Conservation (phyloP, 2,888 invertebrate genomes). For the Athetis lepigone region DNA sequence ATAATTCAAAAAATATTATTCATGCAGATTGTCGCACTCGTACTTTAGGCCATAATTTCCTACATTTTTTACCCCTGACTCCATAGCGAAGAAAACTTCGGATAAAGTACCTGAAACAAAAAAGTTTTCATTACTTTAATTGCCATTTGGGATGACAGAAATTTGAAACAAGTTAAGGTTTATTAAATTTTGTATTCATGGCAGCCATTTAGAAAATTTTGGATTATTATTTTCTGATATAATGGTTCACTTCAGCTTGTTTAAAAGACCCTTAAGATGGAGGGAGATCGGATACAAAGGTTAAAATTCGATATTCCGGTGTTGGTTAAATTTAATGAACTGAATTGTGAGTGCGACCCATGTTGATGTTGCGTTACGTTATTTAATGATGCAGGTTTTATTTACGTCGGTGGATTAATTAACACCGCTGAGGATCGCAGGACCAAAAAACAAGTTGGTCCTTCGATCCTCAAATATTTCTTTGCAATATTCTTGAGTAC, state of each 20-base stretch:
- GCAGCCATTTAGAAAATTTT: constrained; percentile 8
- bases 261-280: neutral
- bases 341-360: too few relatives aligned
- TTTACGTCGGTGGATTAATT: too few relatives aligned
- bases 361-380: too few relatives aligned
- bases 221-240: neutral
- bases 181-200: constrained; percentile 46
- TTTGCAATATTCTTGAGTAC: too few relatives aligned
- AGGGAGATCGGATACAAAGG: neutral
- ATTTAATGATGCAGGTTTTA: too few relatives aligned
- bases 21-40: constrained; percentile 72
- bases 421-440: too few relatives aligned
- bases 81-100: constrained; percentile 27
- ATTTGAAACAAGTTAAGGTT: constrained; percentile 49
- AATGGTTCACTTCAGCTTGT: neutral
- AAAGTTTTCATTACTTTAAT: constrained; percentile 61
- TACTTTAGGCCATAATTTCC: constrained; percentile 34
- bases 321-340: neutral
- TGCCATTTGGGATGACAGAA: constrained; percentile 45
- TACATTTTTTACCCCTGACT: constrained; percentile 44
- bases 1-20: constrained; percentile 80
- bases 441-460: neutral
- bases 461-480: neutral
- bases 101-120: constrained; percentile 61
- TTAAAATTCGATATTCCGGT: neutral